phyloP scores from a whole-genome alignment of 2,888 invertebrate species.

The Microplitis manilae region DNA sequence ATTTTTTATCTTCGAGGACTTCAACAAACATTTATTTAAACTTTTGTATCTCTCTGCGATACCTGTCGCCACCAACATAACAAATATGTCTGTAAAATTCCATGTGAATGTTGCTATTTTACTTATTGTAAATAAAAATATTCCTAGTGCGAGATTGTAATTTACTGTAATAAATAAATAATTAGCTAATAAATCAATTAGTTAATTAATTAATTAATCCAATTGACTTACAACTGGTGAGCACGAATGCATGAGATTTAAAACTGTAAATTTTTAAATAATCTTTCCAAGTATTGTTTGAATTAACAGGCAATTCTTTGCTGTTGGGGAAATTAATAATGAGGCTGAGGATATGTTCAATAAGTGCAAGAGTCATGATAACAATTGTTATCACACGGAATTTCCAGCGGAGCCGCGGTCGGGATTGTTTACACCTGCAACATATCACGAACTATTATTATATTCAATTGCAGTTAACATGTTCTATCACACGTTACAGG shows the following conservation, averaged over 20 bases:
- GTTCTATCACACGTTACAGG: background rate
- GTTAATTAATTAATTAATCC: constrained; percentile 5
- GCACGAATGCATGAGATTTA: constrained; percentile 64
- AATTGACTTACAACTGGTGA: constrained; percentile 57
- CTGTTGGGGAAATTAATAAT: constrained; percentile 53
- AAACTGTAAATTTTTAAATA: constrained; percentile 60
- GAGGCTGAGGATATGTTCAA: constrained; percentile 66
- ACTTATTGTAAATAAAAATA: constrained; percentile 72
- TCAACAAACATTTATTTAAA: constrained; percentile 73
- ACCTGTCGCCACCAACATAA: constrained; percentile 77
- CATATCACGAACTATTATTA: background rate
- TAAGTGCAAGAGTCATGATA: constrained; percentile 59
- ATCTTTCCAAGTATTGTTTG: constrained; percentile 54
- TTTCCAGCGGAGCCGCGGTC: constrained; percentile 61
- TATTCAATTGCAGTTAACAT: constrained; percentile 32
- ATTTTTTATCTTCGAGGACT: constrained; percentile 68
- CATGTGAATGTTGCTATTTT: constrained; percentile 79
- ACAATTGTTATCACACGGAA: constrained; percentile 55
- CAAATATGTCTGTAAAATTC: constrained; percentile 83
- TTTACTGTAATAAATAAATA: constrained; percentile 54
- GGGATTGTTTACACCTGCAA: constrained; percentile 56
- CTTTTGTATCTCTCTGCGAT: constrained; percentile 78
- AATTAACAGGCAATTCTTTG: constrained; percentile 45
- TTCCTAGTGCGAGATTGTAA: constrained; percentile 61
- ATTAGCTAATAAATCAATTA: background rate